Base-by-base conservation (phyloP, 2,797 vertebrate species). In the Ispidina lecontei region DNA sequence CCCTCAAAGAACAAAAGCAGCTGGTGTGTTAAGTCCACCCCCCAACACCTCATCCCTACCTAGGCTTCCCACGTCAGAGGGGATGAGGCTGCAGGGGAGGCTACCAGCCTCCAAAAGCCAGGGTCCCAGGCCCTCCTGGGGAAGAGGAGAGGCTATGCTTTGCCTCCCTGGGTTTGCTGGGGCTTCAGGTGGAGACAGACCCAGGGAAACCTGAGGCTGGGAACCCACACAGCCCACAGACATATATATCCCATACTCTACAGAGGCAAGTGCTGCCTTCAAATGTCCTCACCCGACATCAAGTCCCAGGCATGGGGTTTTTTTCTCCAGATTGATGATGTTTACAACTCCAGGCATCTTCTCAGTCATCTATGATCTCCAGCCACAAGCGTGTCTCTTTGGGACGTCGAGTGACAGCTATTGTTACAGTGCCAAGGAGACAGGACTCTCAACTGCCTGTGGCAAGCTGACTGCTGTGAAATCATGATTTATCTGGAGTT, bases 401-500 rank as follows among this genome's bases (percentile, higher is more conserved):
- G 91, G 87, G 80, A 87, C 44, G 10, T 1, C 60, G 90, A 83
- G 67, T 91, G 91, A 93, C 91, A 95, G 64, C 83, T 29, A 64
- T 23, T 79, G 93, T 77, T 89, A 51, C 46, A 11, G 82, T 84
- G 94, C 92, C 91, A 94, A 92, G 91, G 87, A 82, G 93, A 94
- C 14, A 41, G 91, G 68, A 51, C 87, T 84, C 89, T 84, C 81
- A 44, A 23, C 44, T 51, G 87, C 71, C 76, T 44, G 59, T 69
- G 80, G 72, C 84, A 79, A 81, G 63, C 88, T 85, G 78, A 77
- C 73, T 3, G 2, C 76, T 29, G 78, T 56, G 47, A 92, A 95
- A 94, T 74, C 46, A 39, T 85, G 74, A 84, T 89, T 87, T 90
- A 86, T 78, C 79, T 74, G 89, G 73, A 90, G 52, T 25, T 64